Percentiles rank a stretch among this genome's conserved stretches.
These are phyloP conservation scores for Myiotriccus ornatus DNA, from an alignment of 2,797 vertebrate genomes.

Conservation along the genomic window DNA sequence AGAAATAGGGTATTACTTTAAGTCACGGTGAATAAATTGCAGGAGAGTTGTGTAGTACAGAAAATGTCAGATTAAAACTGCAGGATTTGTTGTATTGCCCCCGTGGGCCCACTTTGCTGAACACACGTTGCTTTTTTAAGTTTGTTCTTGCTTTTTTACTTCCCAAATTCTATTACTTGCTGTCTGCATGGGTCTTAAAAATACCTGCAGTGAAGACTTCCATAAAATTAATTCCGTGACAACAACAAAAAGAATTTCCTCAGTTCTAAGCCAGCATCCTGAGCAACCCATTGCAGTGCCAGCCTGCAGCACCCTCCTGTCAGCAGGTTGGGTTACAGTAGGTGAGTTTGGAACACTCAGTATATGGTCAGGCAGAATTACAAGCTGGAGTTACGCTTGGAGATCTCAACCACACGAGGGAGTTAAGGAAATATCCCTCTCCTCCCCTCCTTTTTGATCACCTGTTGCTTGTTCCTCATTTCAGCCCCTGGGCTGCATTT, in stretches of 20 bases:
- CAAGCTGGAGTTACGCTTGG: background rate
- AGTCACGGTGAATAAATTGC: background rate
- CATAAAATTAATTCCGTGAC: background rate
- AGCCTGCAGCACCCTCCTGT: background rate
- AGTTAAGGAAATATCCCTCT: background rate
- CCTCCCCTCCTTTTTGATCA: background rate
- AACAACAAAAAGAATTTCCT: background rate
- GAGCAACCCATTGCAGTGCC: background rate
- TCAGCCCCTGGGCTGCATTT: background rate
- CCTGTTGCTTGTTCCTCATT: background rate
- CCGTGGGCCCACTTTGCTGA: background rate
- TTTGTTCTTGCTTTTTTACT: background rate
- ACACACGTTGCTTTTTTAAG: constrained; percentile 14
- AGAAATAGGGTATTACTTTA: background rate
- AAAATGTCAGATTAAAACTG: background rate
- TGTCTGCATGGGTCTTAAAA: background rate
- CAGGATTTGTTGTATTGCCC: background rate
- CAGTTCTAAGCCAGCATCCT: background rate
- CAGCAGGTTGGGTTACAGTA: background rate
- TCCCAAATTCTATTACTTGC: background rate
- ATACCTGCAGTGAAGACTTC: background rate
- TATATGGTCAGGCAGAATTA: background rate
- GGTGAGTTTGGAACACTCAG: background rate
- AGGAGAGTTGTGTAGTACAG: background rate
- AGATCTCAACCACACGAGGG: background rate